These are phyloP conservation scores for Cossypha polioptera DNA, from an alignment of 2,797 vertebrate genomes.

Conservation along the genomic window DNA sequence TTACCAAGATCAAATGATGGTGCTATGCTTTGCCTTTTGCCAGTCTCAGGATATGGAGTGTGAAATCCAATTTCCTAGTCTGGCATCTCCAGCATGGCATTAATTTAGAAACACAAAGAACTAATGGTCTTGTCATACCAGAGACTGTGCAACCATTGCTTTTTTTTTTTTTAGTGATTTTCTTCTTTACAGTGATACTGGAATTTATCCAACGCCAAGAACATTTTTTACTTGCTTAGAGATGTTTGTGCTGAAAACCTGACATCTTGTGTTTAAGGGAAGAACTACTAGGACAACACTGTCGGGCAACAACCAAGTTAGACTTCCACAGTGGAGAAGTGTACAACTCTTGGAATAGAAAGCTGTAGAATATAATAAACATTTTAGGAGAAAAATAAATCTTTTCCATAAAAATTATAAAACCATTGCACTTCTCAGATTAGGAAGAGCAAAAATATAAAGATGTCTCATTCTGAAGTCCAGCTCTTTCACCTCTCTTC, in stretches of 20 bases:
- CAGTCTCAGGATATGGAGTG: neutral
- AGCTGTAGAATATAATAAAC: neutral
- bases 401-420: neutral
- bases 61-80: neutral
- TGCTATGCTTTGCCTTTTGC: neutral
- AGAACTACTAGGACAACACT: neutral
- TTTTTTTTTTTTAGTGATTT: neutral
- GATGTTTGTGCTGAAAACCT: neutral
- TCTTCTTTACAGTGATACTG: neutral
- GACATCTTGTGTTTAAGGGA: neutral
- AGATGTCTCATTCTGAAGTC: neutral
- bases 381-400: neutral
- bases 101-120: neutral
- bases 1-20: neutral
- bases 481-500: neutral
- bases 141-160: neutral
- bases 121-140: neutral
- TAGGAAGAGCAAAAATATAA: neutral
- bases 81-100: neutral
- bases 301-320: neutral
- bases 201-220: neutral
- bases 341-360: neutral
- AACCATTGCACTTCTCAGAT: neutral
- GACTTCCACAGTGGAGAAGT: neutral
- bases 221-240: neutral